Base-by-base conservation (phyloP, 2,888 invertebrate species). In the Phengaris alcon region DNA sequence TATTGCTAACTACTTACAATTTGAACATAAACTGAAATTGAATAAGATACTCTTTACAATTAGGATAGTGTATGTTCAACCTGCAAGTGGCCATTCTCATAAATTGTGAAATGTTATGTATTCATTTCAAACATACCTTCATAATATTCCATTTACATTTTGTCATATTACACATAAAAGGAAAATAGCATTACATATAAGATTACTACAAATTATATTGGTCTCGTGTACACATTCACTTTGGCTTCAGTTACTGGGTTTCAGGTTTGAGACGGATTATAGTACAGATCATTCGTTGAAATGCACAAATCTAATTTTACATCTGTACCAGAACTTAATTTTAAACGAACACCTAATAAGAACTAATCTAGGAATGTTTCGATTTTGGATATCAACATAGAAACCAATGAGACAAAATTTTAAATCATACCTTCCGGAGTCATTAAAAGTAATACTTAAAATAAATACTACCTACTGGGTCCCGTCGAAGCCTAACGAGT, bases 371-470 rank as follows among this genome's bases (percentile, higher is more conserved):
- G 70, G 70, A 70, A 75, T 75, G 70, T 75, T 74, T 68, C 15
- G 57, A 46, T 68, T 9, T 68, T 55, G 46, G 54, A 68, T 46
- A 75, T 75, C 75, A 77, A 74, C 75, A 77, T 73, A 72, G 68
- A 77, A 78, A 77, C 76, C 74, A 68, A 78, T 75, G 74, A 46
- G 46, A 55, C 57, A 75, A 75, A 84, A 86, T 86, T 84, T 88
- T 86, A 86, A 85, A 88, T 86, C 87, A 86, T 84, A 86, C 88
- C 88, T 68, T 87, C 85, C 88, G 89, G 89, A 91, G 90, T 89
- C 91, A 90, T 90, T 90, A 91, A 88, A 82, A 86, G 83, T 90
- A 91, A 90, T 88, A 91, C 91, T 90, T 90, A 90, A 83, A 85
- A 88, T 89, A 89, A 85, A 87, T 80, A 82, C 84, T 87, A 90